Evolutionary conservation across 2,888 invertebrate genomes (phyloP).

Genomic region (Lithophane ornitopus): DNA sequence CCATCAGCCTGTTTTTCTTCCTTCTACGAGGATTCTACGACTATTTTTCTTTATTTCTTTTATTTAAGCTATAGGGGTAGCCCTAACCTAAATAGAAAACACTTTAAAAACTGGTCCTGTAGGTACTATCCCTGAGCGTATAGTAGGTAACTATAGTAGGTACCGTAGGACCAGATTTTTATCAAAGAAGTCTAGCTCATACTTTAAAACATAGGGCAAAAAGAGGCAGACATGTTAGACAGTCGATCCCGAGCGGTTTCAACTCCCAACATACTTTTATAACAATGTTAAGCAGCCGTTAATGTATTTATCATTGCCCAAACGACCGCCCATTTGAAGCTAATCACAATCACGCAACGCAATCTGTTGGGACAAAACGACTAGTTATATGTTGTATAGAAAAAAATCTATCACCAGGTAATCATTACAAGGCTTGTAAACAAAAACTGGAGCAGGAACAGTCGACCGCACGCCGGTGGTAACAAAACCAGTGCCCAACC

Average conservation of each 20-base stretch:
- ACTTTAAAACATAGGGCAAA: too few relatives aligned
- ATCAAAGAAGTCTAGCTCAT: too few relatives aligned
- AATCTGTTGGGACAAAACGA: conserved; percentile 58
- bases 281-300: conserved; percentile 40
- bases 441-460: conserved; percentile 68
- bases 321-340: conserved; percentile 54
- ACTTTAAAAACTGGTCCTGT: not conserved
- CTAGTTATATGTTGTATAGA: conserved; percentile 7
- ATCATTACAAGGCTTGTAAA: conserved; percentile 69
- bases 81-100: not conserved
- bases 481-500: not conserved
- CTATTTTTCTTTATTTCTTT: not conserved
- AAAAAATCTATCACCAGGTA: conserved; percentile 59
- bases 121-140: too few relatives aligned
- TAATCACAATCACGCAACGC: conserved; percentile 64
- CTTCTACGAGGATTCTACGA: not conserved
- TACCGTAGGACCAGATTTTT: too few relatives aligned
- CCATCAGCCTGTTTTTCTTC: not conserved
- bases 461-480: not conserved
- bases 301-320: conserved; percentile 65
- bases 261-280: conserved; percentile 9
- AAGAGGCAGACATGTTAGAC: too few relatives aligned
- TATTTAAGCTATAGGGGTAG: not conserved
- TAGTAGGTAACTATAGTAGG: too few relatives aligned
- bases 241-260: too few relatives aligned